Evolutionary conservation across 2,113 vertebrate genomes (phyloP), one percentile per base, ranked within the genome.

Genomic region (Chamaea fasciata): DNA sequence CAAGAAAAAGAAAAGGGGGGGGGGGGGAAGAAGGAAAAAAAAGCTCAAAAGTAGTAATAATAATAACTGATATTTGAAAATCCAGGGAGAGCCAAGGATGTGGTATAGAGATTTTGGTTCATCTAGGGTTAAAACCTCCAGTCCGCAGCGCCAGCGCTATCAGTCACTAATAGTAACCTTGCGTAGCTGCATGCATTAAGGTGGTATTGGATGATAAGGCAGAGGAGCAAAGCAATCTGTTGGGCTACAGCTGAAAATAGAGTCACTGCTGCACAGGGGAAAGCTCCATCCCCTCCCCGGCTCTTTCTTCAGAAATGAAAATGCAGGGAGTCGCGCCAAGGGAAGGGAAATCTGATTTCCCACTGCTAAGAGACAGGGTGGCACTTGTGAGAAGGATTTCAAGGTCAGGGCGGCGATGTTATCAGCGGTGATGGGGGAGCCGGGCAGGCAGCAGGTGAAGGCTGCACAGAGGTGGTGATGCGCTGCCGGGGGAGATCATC

Each of bases 381-480:
- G 86, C 95, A 77, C 83, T 75, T 16, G 56, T 31, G 90, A 95
- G 95, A 52, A 97, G 90, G 52, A 10, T 97, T 97, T 97, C 97
- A 98, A 98, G 97, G 98, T 98, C 96, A 80, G 1, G n/a, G 91
- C 17, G 60, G 79, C 9, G 95, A 95, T 97, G 95, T 92, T 97
- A 26, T 95, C 96, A 3, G 90, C 31, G 53, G 63, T 10, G 91
- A 87, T 41, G 41, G 87, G 87, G 97, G 90, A 97, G 92, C 92
- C 89, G 42, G 95, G 97, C 95, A 94, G 83, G 87, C 94, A 93
- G 70, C 87, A 95, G 96, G 89, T 86, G 93, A 96, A 96, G 96
- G 95, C 60, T 71, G 79, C 95, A 24, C 12, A 44, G 95, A 94
- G 97, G 76, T 16, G 31, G 71, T 21, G 27, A 42, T 46, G 85